A percentile compares a stretch with the other conserved stretches of the same genome.
These are phyloP conservation scores for Volucella inflata DNA, from an alignment of 2,888 invertebrate species.

Conservation along the genomic window DNA sequence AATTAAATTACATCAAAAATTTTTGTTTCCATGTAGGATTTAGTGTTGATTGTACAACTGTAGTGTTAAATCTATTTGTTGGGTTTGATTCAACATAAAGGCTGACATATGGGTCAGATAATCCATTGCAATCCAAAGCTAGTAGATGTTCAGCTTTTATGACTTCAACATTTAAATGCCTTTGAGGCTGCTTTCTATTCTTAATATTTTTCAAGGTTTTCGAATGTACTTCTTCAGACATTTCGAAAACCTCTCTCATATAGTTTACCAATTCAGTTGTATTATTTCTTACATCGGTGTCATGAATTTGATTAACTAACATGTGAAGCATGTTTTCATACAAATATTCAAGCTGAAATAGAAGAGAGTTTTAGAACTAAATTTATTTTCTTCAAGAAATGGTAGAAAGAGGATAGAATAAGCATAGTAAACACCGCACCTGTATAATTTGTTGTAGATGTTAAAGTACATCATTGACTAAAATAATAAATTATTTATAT, in stretches of 20 bases:
- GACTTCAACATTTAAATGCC: neutral
- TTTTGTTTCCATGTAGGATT: constrained; percentile 33
- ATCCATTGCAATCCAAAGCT: constrained; percentile 33
- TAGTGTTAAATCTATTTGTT: constrained; percentile 8
- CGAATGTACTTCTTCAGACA: neutral
- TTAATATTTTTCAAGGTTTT: neutral
- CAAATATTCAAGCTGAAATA: constrained; percentile 15
- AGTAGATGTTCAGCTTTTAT: constrained; percentile 17
- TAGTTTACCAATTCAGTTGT: constrained; percentile 1
- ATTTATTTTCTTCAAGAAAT: too few species aligned
- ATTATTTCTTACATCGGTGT: neutral
- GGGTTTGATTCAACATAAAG: constrained; percentile 26
- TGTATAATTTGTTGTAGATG: too few species aligned
- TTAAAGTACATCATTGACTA: too few species aligned
- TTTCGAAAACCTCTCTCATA: constrained; percentile 9
- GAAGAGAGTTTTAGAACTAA: neutral
- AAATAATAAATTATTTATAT: too few species aligned
- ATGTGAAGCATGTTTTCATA: constrained; percentile 15
- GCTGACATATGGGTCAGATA: constrained; percentile 26
- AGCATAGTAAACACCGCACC: too few species aligned
- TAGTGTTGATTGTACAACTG: constrained; percentile 18
- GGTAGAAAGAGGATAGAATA: too few species aligned
- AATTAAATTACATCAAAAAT: constrained; percentile 22
- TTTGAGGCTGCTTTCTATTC: neutral
- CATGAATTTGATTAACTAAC: neutral